Conservation (phyloP, 2,888 invertebrate genomes). For the Eupsilia transversa region DNA sequence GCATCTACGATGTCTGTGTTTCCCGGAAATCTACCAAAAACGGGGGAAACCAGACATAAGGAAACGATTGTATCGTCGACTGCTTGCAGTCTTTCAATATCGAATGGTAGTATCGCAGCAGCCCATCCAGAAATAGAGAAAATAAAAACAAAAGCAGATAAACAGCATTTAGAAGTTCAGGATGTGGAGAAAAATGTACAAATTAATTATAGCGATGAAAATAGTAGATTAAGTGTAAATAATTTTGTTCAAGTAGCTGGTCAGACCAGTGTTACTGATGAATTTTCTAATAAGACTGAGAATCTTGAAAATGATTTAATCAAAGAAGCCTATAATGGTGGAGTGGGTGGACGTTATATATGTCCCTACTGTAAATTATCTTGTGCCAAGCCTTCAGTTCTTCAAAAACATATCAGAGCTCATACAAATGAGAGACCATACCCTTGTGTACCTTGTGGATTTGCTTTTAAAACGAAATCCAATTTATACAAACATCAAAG, state of each 20-base stretch:
- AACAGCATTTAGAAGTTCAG: slow-evolving; percentile 73
- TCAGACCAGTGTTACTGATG: slow-evolving; percentile 89
- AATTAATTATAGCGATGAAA: slow-evolving; percentile 88
- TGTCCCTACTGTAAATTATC: slow-evolving; percentile 97
- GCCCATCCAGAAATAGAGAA: slow-evolving; percentile 88
- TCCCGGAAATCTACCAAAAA: slow-evolving; percentile 79
- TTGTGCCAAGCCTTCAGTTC: slow-evolving; percentile 97
- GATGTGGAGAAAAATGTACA: slow-evolving; percentile 88
- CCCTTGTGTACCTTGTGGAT: slow-evolving; percentile 96
- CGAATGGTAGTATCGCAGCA: slow-evolving; percentile 87
- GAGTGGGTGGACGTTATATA: slow-evolving; percentile 92
- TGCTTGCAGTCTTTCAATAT: slow-evolving; percentile 80
- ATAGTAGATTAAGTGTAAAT: slow-evolving; percentile 88
- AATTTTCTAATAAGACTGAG: slow-evolving; percentile 90
- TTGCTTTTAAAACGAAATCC: slow-evolving; percentile 98
- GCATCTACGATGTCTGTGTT: slow-evolving; percentile 91
- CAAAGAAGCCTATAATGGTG: slow-evolving; percentile 86
- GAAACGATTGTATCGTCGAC: slow-evolving; percentile 79
- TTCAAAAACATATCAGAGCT: slow-evolving; percentile 98
- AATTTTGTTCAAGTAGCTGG: slow-evolving; percentile 88
- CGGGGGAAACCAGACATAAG: slow-evolving; percentile 80
- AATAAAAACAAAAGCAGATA: slow-evolving; percentile 80
- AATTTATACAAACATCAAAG: slow-evolving; percentile 97
- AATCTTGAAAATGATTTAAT: slow-evolving; percentile 89
- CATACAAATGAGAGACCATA: slow-evolving; percentile 98